Conservation (phyloP, 2,113 vertebrate genomes). For the Ictalurus furcatus region DNA sequence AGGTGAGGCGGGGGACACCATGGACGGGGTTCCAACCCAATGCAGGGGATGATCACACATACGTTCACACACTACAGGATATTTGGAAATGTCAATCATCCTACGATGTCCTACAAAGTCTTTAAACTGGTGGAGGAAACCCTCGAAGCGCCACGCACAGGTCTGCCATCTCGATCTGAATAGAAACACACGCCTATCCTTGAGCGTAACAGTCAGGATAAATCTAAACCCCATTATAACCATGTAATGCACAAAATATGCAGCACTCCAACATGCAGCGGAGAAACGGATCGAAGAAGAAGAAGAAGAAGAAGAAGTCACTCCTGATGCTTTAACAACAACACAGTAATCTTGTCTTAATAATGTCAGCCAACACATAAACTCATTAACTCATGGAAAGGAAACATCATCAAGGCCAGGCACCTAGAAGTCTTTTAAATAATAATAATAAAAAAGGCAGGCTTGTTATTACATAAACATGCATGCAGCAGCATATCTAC, state of each 20-base stretch:
- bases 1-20: too few species aligned
- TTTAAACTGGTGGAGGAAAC: too few species aligned
- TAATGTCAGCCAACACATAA: neutral
- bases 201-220: neutral
- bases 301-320: neutral
- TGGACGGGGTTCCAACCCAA: too few species aligned
- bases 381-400: neutral
- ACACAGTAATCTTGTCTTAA: neutral
- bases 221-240: neutral
- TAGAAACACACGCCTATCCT: neutral
- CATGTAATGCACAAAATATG: neutral
- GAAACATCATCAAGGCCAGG: neutral
- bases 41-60: too few species aligned
- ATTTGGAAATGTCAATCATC: too few species aligned
- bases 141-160: too few species aligned
- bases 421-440: neutral
- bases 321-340: neutral
- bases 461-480: constrained; percentile 6
- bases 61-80: too few species aligned
- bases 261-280: neutral
- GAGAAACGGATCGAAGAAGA: neutral
- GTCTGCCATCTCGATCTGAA: neutral
- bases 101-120: too few species aligned
- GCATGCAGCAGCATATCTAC: constrained; percentile 2
- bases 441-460: neutral